Base-by-base conservation (phyloP, 2,797 vertebrate genomes). In the Myotis findleyi region DNA sequence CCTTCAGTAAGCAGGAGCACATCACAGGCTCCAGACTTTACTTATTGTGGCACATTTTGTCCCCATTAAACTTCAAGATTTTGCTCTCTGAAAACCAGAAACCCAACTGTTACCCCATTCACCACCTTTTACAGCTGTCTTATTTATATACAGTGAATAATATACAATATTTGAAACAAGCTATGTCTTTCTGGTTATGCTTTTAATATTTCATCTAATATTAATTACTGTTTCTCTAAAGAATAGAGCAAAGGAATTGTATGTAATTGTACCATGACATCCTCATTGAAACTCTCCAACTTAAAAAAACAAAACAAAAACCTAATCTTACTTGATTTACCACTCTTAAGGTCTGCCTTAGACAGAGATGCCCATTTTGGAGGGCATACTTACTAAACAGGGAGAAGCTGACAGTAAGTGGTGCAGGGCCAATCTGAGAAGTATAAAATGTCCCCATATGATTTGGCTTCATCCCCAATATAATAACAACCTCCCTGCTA, bases 291-390 rank as follows among this genome's bases (percentile, higher is more conserved):
- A 85, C 12, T n/a, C 14, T 53, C 20, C 3, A 76, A 68, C 4
- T 81, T 87, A 92, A 51, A 93, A 71, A 21, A 66, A 66, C 14
- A 76, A n/a, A 75, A 76, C n/a, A 51, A 30, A 93, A 68, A 41
- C 8, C 27, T 87, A 64, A 62, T 57, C 38, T 96, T 62, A 87
- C 25, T 53, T 81, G 33, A 71, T 68, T 94, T 92, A 62, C 11
- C 51, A 38, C 13, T 73, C n/a, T 27, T 23, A 81, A 76, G 6
- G 33, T 51, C 38, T 72, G 38, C 27, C 7, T 76, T 51, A 55
- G 25, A 72, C 4, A 93, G n/a, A 81, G 53, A 68, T 59, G 21
- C 10, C 91, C 12, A 18, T 9, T 62, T 18, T 38, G 27, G 55
- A 87, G 47, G 9, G 9, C 3, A 76, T 44, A 4, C 8, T 72